Base-by-base conservation (phyloP, 2,888 invertebrate species). In the Ecliptopera silaceata region DNA sequence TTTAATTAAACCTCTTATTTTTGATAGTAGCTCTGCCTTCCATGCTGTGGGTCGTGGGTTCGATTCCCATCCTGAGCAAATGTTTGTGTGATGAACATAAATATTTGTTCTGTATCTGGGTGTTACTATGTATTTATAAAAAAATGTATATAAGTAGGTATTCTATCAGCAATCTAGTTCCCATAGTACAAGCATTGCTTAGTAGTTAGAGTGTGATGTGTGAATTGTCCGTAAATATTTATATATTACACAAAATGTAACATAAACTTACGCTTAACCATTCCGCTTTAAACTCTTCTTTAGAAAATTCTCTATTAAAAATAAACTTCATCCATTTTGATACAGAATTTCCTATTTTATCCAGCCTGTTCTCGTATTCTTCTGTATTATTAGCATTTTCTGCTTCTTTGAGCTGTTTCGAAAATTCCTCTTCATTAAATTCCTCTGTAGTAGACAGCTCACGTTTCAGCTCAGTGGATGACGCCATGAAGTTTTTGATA, bases 271-370 rank as follows among this genome's bases (percentile, higher is more conserved):
- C 90, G 48, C 79, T 80, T 54, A 86, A 66, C 86, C 86, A 85
- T n/a, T 79, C 82, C 0, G 91, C 82, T 11, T 80, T 77, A 15
- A 88, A 88, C 3, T 80, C 79, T 38, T 82, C 79, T 6, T 64
- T 63, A 0, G 63, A 63, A 0, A 59, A 65, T 4, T 76, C 78
- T 29, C 67, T 80, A 55, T 87, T 88, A 55, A 91, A 89, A 0
- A 91, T 48, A 1, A 75, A 52, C 38, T 82, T 84, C 86, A 91
- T 87, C 86, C 88, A 87, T 11, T 70, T 77, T 0, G 80, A 68
- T 0, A 88, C 66, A 0, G 84, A 76, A 34, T 75, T 76, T 0
- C 85, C 84, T 3, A 83, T 75, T 44, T 72, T 79, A 12, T 70
- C 72, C 55, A 84, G 59, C 13, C 60, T 75, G 0, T 66, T 70